Conservation (phyloP, 2,888 invertebrate species). For the Holacanthella duospinosa region DNA sequence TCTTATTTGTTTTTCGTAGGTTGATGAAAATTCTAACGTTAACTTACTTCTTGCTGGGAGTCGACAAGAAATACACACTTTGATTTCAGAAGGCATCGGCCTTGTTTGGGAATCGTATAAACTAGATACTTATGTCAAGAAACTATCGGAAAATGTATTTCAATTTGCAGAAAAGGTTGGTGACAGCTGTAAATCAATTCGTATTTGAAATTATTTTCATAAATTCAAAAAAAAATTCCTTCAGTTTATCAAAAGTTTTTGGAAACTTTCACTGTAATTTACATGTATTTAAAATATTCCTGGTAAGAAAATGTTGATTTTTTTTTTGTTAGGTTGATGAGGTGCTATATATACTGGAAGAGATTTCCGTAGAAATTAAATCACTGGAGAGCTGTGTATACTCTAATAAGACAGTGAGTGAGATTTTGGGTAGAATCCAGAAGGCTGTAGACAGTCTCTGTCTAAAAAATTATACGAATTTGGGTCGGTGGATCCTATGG, state of each 20-base stretch:
- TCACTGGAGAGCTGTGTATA: conserved; percentile 95
- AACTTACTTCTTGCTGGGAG: conserved; percentile 89
- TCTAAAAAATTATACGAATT: conserved; percentile 91
- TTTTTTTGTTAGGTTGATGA: no score
- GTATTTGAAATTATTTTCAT: no score
- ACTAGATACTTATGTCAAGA: conserved; percentile 91
- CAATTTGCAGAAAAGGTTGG: conserved; percentile 96
- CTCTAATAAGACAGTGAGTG: conserved; percentile 82
- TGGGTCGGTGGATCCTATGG: conserved; percentile 90
- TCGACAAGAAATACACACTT: conserved; percentile 65
- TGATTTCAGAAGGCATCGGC: conserved; percentile 57
- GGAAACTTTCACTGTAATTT: no score
- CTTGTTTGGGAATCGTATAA: conserved; percentile 99
- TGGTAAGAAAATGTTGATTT: no score
- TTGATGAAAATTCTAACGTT: conserved; percentile 86
- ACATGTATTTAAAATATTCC: no score
- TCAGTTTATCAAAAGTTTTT: no score
- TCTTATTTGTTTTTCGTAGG: no score
- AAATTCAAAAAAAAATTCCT: no score
- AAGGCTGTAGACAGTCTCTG: conserved; percentile 96
- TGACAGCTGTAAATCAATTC: no score
- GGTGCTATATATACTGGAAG: conserved; percentile 85
- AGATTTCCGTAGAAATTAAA: conserved; percentile 89
- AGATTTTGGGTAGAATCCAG: conserved; percentile 88
- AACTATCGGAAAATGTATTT: conserved; percentile 87